These are phyloP conservation scores for Marisa cornuarietis DNA, from an alignment of 1,140 invertebrate genomes.

Conservation along the genomic window DNA sequence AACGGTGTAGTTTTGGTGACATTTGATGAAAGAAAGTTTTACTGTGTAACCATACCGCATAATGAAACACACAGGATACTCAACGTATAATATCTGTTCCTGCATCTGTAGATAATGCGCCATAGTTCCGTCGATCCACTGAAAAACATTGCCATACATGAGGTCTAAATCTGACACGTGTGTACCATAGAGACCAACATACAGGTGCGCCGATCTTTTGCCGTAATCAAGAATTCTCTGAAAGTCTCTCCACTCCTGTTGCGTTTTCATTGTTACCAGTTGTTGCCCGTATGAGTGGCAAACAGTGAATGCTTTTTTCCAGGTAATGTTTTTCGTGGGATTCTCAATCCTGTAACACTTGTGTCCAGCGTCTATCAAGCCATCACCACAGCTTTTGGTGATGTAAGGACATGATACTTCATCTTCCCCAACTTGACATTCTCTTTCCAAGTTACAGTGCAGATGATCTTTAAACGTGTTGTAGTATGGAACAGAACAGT, in stretches of 20 bases:
- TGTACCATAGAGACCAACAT: no score
- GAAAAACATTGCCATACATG: no score
- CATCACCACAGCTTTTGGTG: conserved; percentile 4
- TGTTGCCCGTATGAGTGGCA: not conserved
- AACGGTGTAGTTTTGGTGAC: no score
- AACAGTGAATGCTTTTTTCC: not conserved
- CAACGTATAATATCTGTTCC: no score
- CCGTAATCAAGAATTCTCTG: not conserved
- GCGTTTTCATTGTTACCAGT: not conserved
- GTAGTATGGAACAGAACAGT: conserved; percentile 1
- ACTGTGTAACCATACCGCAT: no score
- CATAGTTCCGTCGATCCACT: no score
- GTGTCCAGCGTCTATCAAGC: conserved; percentile 3
- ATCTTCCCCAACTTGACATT: conserved; percentile 3
- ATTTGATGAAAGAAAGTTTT: no score
- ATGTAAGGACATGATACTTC: conserved; percentile 11
- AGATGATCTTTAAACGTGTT: not conserved
- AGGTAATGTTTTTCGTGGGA: not conserved
- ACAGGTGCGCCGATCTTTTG: not conserved
- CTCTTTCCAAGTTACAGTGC: conserved; percentile 6
- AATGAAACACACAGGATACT: no score
- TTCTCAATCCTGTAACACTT: conserved; percentile 3
- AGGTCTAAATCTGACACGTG: no score
- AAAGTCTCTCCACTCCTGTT: no score
- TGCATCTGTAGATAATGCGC: no score